Base-by-base conservation (phyloP, 2,888 invertebrate genomes). In the Rhamphomyia laevipes region DNA sequence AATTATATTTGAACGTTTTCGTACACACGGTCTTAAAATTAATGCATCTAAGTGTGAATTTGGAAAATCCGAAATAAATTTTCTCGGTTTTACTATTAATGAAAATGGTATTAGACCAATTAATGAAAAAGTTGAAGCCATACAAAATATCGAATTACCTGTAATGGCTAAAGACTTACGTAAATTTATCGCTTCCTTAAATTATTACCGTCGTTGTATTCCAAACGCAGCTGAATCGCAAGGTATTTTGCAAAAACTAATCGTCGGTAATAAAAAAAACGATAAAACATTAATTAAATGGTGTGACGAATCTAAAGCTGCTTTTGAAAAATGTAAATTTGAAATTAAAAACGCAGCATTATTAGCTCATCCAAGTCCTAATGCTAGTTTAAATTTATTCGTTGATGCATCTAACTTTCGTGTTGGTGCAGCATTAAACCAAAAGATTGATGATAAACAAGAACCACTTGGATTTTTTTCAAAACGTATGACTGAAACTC, bases 401-500 rank as follows among this genome's bases (percentile, higher is more conserved):
- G 63, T 65, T 41, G 47, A 31, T 1, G 60, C 66, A n/a, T n/a
- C n/a, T n/a, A n/a, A n/a, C n/a, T n/a, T n/a, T n/a, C n/a, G n/a
- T n/a, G n/a, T n/a, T n/a, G 2, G 59, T 67, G 4, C 65, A 1
- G 63, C 60, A 0, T 48, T 70, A 10, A 63, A 70, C 44, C 67
- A 69, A 49, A 18, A 27, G 0, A 46, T 48, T 5, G 44, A 53
- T 5, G 44, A 51, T 11, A n/a, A 47, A 2, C 64, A 62, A 62
- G 51, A 65, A 55, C 67, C 67, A 0, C 49, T 68, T 12, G 61
- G 60, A 1, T 69, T 65, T 50, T 67, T 62, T 48, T 66, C 64
- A 1, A 54, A 53, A 43, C 63, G 63, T 30, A 49, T 68, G 2
- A 57, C 49, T 27, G 48, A 57, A 1, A 48, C 63, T 0, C 60